phyloP scores from a whole-genome alignment of 2,888 invertebrate species.

The Strigamia crassipes region DNA sequence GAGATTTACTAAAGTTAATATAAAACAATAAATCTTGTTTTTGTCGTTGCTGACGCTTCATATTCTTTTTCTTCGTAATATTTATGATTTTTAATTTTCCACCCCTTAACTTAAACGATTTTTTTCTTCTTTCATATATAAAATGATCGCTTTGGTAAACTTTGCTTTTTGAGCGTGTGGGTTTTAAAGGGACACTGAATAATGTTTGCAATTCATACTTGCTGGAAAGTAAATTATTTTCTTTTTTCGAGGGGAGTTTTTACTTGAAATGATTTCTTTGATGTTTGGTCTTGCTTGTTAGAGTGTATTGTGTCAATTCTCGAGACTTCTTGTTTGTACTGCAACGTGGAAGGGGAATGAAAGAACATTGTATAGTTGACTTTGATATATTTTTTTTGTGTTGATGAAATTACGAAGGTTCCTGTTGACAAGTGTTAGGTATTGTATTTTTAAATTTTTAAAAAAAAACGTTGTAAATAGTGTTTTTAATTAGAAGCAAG shows the following conservation, averaged over 20 bases:
- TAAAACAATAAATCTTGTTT: constrained; percentile 12
- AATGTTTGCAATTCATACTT: not conserved
- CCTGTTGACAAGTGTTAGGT: not conserved
- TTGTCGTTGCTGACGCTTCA: constrained; percentile 2
- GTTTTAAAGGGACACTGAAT: not conserved
- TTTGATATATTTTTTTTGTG: not conserved
- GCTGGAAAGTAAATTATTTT: not conserved
- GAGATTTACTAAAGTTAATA: constrained; percentile 6
- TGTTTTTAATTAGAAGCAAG: not conserved
- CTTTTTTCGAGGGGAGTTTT: not conserved
- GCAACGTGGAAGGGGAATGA: not conserved
- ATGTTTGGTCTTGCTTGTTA: not conserved
- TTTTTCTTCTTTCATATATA: not conserved
- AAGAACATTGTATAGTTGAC: not conserved
- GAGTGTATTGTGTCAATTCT: constrained; percentile 22
- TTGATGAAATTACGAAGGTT: not conserved
- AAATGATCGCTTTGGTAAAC: not conserved
- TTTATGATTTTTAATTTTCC: not conserved
- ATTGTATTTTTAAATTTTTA: not conserved
- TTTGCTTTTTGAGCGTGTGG: not conserved
- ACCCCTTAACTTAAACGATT: too few species aligned
- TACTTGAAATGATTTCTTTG: not conserved
- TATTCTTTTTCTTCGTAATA: not conserved
- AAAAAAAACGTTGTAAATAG: too few species aligned
- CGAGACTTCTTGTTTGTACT: not conserved